Conservation (phyloP, 2,113 vertebrate genomes). For the Tauraco erythrolophus region DNA sequence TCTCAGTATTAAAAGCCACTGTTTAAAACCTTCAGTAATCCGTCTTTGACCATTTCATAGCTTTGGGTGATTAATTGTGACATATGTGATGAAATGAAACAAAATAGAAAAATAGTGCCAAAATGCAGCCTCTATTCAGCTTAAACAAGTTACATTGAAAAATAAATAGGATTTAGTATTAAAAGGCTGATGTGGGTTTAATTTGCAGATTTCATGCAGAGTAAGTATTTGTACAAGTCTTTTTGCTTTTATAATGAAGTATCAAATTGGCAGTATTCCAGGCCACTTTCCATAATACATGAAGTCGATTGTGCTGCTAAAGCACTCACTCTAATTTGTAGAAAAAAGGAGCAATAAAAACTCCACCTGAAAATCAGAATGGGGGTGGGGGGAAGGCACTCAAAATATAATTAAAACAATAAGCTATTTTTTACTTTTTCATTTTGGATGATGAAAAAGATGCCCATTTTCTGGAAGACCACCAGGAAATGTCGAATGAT, state of each 20-base stretch:
- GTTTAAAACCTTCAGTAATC: not conserved
- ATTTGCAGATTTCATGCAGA: conserved; percentile 29
- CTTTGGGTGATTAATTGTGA: not conserved
- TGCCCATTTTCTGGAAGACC: not conserved
- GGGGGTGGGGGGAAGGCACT: not conserved
- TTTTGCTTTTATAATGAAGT: conserved; percentile 23
- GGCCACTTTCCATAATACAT: not conserved
- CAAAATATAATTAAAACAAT: not conserved
- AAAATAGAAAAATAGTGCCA: conserved; percentile 3
- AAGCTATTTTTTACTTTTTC: not conserved
- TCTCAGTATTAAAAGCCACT: not conserved
- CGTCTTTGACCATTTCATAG: not conserved
- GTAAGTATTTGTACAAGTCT: not conserved
- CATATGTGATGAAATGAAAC: not conserved
- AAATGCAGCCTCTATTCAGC: not conserved
- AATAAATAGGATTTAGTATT: conserved; percentile 33
- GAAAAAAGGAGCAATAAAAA: not conserved
- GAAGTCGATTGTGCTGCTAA: not conserved
- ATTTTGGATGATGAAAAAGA: not conserved
- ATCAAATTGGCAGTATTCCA: not conserved
- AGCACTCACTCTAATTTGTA: not conserved
- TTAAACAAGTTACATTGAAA: not conserved
- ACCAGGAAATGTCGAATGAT: not conserved
- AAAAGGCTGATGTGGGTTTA: conserved; percentile 34
- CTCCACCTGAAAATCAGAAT: not conserved